Percentiles rank a stretch among this genome's conserved stretches.
phyloP scores from a whole-genome alignment of 2,113 vertebrate genomes.

The Seriola dumerili region DNA sequence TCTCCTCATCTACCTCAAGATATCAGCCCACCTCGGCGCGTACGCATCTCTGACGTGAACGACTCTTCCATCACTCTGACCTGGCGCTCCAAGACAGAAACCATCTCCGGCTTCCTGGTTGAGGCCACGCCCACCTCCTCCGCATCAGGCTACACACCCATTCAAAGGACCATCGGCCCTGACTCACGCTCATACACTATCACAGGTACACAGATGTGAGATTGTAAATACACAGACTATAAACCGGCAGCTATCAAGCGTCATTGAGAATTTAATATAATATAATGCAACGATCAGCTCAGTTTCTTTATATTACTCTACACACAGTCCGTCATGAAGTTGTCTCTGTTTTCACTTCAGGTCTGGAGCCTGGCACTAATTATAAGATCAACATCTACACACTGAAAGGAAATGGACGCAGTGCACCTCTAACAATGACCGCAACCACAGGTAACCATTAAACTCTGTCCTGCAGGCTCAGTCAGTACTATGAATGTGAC shows the following conservation, averaged over 20 bases:
- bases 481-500: background rate
- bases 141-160: slow-evolving; percentile 82
- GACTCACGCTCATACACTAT: slow-evolving; percentile 88
- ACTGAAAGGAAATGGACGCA: slow-evolving; percentile 92
- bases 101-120: slow-evolving; percentile 94
- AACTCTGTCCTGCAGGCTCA: background rate
- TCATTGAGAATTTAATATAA: background rate
- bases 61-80: slow-evolving; percentile 93
- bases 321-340: background rate
- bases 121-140: slow-evolving; percentile 85
- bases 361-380: slow-evolving; percentile 91
- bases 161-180: slow-evolving; percentile 88
- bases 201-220: slow-evolving; percentile 85
- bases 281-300: background rate
- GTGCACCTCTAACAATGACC: slow-evolving; percentile 90
- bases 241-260: background rate
- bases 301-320: background rate
- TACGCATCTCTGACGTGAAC: slow-evolving; percentile 90
- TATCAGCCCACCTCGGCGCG: slow-evolving; percentile 93
- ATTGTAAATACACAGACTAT: background rate
- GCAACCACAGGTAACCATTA: slow-evolving; percentile 90
- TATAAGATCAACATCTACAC: slow-evolving; percentile 96
- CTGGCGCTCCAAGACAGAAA: slow-evolving; percentile 94
- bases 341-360: slow-evolving; percentile 73
- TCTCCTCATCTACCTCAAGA: slow-evolving; percentile 78